phyloP scores from a whole-genome alignment of 2,888 invertebrate genomes.

The Agrochola lota region DNA sequence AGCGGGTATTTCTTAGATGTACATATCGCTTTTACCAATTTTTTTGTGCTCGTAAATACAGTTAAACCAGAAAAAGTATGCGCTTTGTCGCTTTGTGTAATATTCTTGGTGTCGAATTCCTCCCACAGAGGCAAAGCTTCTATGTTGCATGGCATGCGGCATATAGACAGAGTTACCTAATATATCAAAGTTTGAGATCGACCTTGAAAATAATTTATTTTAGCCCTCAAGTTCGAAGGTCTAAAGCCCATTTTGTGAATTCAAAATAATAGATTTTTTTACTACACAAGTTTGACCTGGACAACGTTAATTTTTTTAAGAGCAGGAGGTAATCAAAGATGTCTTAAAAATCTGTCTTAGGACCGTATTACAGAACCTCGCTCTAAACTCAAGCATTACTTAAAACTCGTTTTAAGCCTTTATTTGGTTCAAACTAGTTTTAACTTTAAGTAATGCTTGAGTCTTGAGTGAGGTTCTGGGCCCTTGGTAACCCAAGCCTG shows the following conservation, averaged over 20 bases:
- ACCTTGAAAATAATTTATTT: not conserved
- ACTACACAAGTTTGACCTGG: not conserved
- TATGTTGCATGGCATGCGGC: not conserved
- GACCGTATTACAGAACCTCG: too few relatives aligned
- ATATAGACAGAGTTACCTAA: not conserved
- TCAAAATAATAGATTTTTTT: not conserved
- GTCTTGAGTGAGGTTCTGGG: too few relatives aligned
- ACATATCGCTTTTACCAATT: conserved; percentile 61
- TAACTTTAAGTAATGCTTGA: too few relatives aligned
- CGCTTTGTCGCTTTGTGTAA: too few relatives aligned
- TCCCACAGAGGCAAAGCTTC: not conserved
- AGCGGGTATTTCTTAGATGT: conserved; percentile 87
- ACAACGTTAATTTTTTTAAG: not conserved
- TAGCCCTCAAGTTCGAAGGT: not conserved
- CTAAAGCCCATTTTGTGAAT: not conserved
- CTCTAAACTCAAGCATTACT: too few relatives aligned
- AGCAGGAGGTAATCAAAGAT: too few relatives aligned
- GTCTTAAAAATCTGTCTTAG: not conserved
- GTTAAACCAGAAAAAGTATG: not conserved
- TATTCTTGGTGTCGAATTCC: not conserved
- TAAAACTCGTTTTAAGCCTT: too few relatives aligned
- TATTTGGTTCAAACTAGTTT: too few relatives aligned
- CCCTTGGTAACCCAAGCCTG: not conserved
- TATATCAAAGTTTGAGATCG: not conserved
- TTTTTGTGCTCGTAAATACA: conserved; percentile 20